Evolutionary conservation across 2,888 invertebrate genomes (phyloP).

Genomic region (Caenorhabditis auriculariae): DNA sequence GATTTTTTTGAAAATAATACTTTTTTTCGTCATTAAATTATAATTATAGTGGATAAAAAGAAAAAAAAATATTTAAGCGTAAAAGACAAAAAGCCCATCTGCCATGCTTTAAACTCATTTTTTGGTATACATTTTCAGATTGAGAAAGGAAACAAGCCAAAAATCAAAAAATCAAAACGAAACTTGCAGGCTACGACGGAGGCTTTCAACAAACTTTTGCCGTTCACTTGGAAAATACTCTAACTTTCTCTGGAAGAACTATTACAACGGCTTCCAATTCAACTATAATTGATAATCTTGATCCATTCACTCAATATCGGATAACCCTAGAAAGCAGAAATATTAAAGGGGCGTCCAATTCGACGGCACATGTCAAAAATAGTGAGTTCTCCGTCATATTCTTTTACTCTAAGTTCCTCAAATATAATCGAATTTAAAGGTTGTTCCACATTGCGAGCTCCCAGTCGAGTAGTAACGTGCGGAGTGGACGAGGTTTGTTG

Average conservation of each 20-base stretch:
- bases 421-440: slow-evolving; percentile 7
- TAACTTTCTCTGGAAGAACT: slow-evolving; percentile 11
- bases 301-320: slow-evolving; percentile 42
- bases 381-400: slow-evolving; percentile 14
- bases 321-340: slow-evolving; percentile 46
- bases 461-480: slow-evolving; percentile 22
- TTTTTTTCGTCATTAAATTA: too few species aligned
- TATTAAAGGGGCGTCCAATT: slow-evolving; percentile 37
- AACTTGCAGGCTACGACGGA: slow-evolving; percentile 47
- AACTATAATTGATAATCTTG: slow-evolving; percentile 16
- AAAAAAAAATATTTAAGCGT: too few species aligned
- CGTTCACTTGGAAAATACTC: slow-evolving; percentile 33
- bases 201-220: slow-evolving; percentile 42
- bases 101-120: slow-evolving; percentile 2
- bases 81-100: too few species aligned
- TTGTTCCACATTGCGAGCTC: slow-evolving; percentile 32
- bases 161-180: too few species aligned
- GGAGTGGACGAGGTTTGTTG: slow-evolving; percentile 31
- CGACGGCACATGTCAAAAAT: slow-evolving; percentile 28
- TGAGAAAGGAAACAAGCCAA: too few species aligned
- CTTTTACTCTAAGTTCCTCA: not conserved
- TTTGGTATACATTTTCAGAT: too few species aligned
- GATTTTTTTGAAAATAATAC: not conserved
- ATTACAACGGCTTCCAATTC: slow-evolving; percentile 22
- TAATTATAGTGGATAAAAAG: too few species aligned